Evolutionary conservation across 2,113 vertebrate species (phyloP).

Genomic region (Anguilla rostrata): DNA sequence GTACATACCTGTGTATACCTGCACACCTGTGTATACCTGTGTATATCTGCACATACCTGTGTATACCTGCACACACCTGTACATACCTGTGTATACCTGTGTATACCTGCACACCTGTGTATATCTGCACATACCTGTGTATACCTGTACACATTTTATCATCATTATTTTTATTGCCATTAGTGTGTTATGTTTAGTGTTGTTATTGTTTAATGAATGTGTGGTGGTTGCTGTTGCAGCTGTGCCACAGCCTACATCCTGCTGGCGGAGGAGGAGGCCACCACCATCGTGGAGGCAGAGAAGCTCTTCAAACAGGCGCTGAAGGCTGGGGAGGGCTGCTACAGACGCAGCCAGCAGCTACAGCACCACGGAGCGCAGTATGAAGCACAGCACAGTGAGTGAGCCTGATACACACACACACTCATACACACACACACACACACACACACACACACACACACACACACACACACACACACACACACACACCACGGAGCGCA

Average conservation of each 20-base stretch:
- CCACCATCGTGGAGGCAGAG: slow-evolving; percentile 96
- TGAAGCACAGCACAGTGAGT: slow-evolving; percentile 95
- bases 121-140: no score
- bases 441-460: not conserved
- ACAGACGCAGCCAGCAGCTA: slow-evolving; percentile 91
- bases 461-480: not conserved
- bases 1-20: no score
- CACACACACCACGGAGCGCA: not conserved
- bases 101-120: no score
- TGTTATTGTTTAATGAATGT: not conserved
- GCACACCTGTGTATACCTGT: no score
- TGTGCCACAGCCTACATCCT: slow-evolving; percentile 97
- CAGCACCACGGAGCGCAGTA: slow-evolving; percentile 94
- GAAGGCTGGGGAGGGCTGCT: slow-evolving; percentile 91
- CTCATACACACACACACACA: not conserved
- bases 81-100: no score
- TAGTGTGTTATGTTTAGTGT: no score
- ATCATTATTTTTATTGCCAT: no score
- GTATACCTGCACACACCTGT: no score
- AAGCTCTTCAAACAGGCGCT: slow-evolving; percentile 95
- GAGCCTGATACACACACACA: slow-evolving; percentile 56
- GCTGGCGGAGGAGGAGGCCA: slow-evolving; percentile 95
- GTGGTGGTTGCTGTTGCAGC: slow-evolving; percentile 54
- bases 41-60: no score
- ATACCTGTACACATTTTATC: no score